Conservation (phyloP, 1,140 invertebrate genomes). For the Papilio polyxenes region DNA sequence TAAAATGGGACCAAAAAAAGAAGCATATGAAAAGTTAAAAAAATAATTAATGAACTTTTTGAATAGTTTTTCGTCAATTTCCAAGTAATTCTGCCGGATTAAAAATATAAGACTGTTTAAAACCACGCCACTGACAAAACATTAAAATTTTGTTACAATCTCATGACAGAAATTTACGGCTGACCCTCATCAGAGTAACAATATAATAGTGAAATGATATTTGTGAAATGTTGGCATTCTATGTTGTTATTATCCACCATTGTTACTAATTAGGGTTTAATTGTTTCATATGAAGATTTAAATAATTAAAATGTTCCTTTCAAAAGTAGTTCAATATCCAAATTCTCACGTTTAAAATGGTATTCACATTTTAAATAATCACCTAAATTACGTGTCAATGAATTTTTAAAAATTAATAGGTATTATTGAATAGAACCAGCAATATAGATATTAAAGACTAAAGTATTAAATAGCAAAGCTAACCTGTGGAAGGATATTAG, state of each 20-base stretch:
- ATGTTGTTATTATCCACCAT: slow-evolving; percentile 11
- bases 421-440: too few relatives aligned
- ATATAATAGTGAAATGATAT: slow-evolving; percentile 5
- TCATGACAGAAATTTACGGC: background rate
- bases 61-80: too few relatives aligned
- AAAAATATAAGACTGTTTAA: background rate
- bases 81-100: too few relatives aligned
- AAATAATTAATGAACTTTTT: background rate
- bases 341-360: background rate
- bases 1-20: slow-evolving; percentile 12
- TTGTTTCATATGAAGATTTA: background rate
- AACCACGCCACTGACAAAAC: background rate
- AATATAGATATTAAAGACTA: too few relatives aligned
- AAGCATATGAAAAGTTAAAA: background rate
- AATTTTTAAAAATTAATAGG: too few relatives aligned
- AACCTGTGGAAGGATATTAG: too few relatives aligned
- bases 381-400: too few relatives aligned
- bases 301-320: background rate
- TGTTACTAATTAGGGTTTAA: slow-evolving; percentile 16
- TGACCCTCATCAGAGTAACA: slow-evolving; percentile 28
- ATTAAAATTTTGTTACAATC: background rate
- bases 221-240: slow-evolving; percentile 17
- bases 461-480: too few relatives aligned
- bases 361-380: too few relatives aligned
- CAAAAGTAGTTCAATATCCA: background rate